These are phyloP conservation scores for Haemorhous mexicanus DNA, from an alignment of 2,113 vertebrate genomes.

Conservation along the genomic window DNA sequence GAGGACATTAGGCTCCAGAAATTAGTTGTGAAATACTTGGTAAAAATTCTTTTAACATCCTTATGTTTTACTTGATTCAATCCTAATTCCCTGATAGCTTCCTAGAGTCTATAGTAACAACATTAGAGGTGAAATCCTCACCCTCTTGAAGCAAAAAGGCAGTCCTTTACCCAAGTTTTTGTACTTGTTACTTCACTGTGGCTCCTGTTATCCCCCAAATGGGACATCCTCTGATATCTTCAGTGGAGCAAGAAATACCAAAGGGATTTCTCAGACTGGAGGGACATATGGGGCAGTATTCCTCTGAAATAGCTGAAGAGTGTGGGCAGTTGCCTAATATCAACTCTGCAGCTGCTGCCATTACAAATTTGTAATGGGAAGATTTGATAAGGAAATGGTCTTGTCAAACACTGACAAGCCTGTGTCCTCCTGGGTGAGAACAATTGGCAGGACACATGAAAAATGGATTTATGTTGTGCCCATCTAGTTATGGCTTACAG, in stretches of 20 bases:
- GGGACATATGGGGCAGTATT: neutral
- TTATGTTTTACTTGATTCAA: neutral
- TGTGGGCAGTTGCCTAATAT: neutral
- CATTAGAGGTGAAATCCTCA: neutral
- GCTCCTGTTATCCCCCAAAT: neutral
- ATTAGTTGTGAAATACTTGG: neutral
- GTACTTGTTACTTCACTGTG: neutral
- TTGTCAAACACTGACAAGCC: neutral
- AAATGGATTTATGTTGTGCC: neutral
- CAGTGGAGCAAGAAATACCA: neutral
- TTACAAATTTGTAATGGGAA: neutral
- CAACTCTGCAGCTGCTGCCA: neutral
- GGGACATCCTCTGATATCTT: neutral
- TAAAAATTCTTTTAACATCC: neutral
- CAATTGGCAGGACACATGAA: neutral
- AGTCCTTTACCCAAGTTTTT: neutral
- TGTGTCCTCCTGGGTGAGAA: neutral
- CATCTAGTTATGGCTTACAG: neutral
- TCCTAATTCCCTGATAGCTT: neutral
- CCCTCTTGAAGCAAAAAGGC: neutral
- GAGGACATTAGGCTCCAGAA: neutral
- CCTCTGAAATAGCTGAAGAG: neutral
- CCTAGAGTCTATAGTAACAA: neutral
- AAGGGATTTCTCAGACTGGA: neutral
- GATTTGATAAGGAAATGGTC: neutral